A percentile compares a stretch with the other conserved stretches of the same genome.
phyloP scores from a whole-genome alignment of 2,888 invertebrate species.

The Ptychoptera albimana region DNA sequence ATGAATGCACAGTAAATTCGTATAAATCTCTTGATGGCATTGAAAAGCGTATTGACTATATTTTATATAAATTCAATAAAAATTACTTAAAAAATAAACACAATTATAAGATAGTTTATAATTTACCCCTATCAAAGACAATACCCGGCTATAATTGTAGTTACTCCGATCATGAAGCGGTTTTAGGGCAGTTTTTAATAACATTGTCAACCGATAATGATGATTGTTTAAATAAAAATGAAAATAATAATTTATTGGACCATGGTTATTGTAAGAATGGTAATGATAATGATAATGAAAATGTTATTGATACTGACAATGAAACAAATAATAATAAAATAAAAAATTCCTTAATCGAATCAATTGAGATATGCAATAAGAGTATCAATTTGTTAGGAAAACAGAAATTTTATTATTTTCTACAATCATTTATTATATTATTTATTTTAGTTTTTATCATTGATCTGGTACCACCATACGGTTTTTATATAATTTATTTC shows the following conservation, averaged over 20 bases:
- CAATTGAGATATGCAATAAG: conserved; percentile 22
- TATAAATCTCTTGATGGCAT: conserved; percentile 46
- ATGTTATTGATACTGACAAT: background rate
- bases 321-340: background rate
- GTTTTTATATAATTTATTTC: conserved; percentile 31
- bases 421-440: conserved; percentile 19
- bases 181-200: conserved; percentile 28
- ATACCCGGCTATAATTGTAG: conserved; percentile 58
- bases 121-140: conserved; percentile 53
- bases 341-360: conserved; percentile 19
- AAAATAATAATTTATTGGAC: background rate
- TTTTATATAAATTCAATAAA: conserved; percentile 33
- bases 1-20: conserved; percentile 65
- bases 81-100: background rate
- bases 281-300: background rate
- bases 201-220: background rate
- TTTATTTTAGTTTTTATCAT: conserved; percentile 21
- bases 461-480: conserved; percentile 22
- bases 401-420: conserved; percentile 24
- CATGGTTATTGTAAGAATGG: no score
- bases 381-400: conserved; percentile 23
- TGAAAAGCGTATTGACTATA: conserved; percentile 71
- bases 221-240: background rate
- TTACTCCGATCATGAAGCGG: conserved; percentile 84
- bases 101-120: conserved; percentile 31